Conservation (phyloP, 2,888 invertebrate species). For the Psylliodes chrysocephalus region DNA sequence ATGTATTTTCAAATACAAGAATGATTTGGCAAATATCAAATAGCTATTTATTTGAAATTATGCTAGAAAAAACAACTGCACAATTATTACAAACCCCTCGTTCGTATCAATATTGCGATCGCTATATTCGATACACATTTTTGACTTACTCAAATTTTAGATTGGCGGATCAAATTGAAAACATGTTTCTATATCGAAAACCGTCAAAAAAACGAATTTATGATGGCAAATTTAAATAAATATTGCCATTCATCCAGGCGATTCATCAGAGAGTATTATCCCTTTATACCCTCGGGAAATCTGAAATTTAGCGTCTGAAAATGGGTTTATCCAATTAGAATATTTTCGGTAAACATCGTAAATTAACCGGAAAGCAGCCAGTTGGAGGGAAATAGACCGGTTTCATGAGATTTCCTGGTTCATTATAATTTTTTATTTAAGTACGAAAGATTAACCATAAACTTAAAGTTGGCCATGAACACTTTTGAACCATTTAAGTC, state of each 20-base stretch:
- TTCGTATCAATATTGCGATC: too few relatives aligned
- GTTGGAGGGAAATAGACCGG: not conserved
- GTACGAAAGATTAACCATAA: too few relatives aligned
- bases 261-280: constrained; percentile 38
- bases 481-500: too few relatives aligned
- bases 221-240: constrained; percentile 17
- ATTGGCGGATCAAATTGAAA: constrained; percentile 4
- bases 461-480: too few relatives aligned
- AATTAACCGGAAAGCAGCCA: constrained; percentile 29
- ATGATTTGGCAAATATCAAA: too few relatives aligned
- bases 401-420: too few relatives aligned
- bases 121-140: not conserved
- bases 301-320: constrained; percentile 40
- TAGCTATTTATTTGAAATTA: too few relatives aligned
- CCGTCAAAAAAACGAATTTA: constrained; percentile 6
- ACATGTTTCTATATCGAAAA: constrained; percentile 3
- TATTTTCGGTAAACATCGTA: constrained; percentile 41
- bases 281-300: constrained; percentile 29
- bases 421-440: too few relatives aligned
- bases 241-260: constrained; percentile 27
- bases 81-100: too few relatives aligned
- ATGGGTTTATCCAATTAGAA: constrained; percentile 41
- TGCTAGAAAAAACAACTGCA: too few relatives aligned
- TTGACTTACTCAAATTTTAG: not conserved
- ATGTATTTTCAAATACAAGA: too few relatives aligned